These are phyloP conservation scores for Paragorgia papillata DNA, from an alignment of 92 coral and sea anemone genomes.

Conservation along the genomic window DNA sequence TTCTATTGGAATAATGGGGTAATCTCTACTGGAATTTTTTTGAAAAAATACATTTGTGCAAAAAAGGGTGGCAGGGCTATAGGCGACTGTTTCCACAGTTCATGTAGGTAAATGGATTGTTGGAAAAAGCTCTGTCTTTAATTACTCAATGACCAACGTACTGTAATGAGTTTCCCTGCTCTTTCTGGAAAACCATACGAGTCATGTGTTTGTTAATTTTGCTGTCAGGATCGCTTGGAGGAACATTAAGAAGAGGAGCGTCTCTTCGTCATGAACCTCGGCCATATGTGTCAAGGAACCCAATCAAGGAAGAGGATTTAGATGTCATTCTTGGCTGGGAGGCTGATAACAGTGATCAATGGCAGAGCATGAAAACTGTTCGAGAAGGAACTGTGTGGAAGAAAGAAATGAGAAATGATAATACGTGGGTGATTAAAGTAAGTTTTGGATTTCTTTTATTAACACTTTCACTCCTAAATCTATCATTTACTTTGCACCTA, in stretches of 20 bases:
- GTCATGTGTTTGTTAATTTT: background rate
- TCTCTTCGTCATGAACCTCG: conserved; percentile 90
- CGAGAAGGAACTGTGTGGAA: conserved; percentile 83
- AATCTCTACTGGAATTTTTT: no score
- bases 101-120: no score
- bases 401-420: conserved; percentile 61
- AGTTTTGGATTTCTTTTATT: background rate
- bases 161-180: no score
- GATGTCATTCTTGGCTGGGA: conserved; percentile 82
- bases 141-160: no score
- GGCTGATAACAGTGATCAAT: conserved; percentile 68
- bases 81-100: no score
- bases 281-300: conserved; percentile 93
- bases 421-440: conserved; percentile 84
- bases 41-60: no score
- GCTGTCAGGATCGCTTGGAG: conserved; percentile 27
- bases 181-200: no score
- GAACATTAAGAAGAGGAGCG: conserved; percentile 50
- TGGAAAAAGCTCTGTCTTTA: background rate
- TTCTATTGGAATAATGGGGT: no score
- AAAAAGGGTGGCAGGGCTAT: no score
- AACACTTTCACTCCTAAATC: no score
- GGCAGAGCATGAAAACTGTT: conserved; percentile 77
- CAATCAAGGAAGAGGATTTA: conserved; percentile 85
- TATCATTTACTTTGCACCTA: background rate